Evolutionary conservation across 2,797 vertebrate genomes (phyloP).

Genomic region (Chaetodon trifasciatus): DNA sequence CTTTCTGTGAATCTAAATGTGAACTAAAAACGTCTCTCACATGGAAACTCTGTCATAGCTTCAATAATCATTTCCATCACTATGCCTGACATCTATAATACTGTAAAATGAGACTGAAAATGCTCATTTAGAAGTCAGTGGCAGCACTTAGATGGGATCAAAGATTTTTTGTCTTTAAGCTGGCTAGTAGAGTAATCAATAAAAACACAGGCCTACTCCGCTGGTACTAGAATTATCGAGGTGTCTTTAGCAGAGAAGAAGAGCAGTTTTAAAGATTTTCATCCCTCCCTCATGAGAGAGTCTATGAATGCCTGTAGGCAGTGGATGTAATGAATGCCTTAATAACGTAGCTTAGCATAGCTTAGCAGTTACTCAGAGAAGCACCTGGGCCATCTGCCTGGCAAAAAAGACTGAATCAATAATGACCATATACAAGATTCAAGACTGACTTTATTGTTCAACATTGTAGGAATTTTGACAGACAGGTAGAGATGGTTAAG

Average conservation of each 20-base stretch:
- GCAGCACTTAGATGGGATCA: background rate
- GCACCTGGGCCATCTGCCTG: background rate
- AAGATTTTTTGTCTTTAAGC: background rate
- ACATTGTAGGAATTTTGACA: background rate
- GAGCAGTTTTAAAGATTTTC: slow-evolving; percentile 32
- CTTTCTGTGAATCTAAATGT: slow-evolving; percentile 13
- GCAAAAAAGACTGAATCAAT: slow-evolving; percentile 18
- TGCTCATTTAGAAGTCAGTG: background rate
- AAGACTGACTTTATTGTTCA: background rate
- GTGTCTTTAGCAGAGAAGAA: slow-evolving; percentile 14
- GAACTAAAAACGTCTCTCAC: slow-evolving; percentile 10
- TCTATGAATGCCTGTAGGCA: slow-evolving; percentile 33
- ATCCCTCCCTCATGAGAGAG: slow-evolving; percentile 12
- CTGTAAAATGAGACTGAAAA: background rate
- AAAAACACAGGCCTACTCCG: background rate
- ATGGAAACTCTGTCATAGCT: background rate
- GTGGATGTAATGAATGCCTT: slow-evolving; percentile 38
- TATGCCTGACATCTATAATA: background rate
- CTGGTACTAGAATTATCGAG: background rate
- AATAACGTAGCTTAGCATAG: slow-evolving; percentile 15
- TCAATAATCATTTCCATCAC: background rate
- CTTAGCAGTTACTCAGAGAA: slow-evolving; percentile 34
- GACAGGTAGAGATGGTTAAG: no score
- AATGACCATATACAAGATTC: background rate
- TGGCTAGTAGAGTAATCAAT: background rate